A percentile compares a stretch with the other conserved stretches of the same genome.
Conservation (phyloP, 1,140 invertebrate genomes). For the Calycopis cecrops region DNA sequence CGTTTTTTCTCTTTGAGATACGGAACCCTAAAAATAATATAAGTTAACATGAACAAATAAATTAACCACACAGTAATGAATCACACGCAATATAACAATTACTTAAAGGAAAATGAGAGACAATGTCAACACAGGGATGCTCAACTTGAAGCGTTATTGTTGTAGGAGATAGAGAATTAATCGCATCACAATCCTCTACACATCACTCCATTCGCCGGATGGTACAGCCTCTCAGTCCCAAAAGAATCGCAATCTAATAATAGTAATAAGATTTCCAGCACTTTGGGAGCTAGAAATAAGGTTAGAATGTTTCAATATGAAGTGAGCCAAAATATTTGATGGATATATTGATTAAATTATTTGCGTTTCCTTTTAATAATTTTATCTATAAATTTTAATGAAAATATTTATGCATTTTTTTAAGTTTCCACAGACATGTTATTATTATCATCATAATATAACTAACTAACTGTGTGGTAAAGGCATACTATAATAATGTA, state of each 20-base stretch:
- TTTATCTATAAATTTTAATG: no score
- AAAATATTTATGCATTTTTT: no score
- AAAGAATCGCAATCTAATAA: slow-evolving; percentile 10
- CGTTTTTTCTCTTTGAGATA: no score
- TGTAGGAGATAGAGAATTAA: slow-evolving; percentile 43
- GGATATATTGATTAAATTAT: no score
- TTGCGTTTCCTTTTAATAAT: no score
- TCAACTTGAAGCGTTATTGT: slow-evolving; percentile 48
- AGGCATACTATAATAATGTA: no score
- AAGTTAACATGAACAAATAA: no score
- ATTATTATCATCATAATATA: no score
- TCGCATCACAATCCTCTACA: slow-evolving; percentile 37
- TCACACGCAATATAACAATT: neutral
- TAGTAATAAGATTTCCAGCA: slow-evolving; percentile 1
- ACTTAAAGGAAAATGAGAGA: slow-evolving; percentile 21
- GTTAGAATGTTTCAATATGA: neutral
- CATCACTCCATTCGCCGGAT: slow-evolving; percentile 33
- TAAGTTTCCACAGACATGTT: no score
- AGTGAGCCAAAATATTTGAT: slow-evolving; percentile 1
- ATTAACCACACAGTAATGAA: neutral
- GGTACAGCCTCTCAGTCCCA: neutral
- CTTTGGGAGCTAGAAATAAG: neutral
- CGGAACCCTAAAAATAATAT: no score
- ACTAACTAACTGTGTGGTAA: no score
- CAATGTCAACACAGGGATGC: slow-evolving; percentile 36